Conservation (phyloP, 2,888 invertebrate species). For the Diplazon laetatorius region DNA sequence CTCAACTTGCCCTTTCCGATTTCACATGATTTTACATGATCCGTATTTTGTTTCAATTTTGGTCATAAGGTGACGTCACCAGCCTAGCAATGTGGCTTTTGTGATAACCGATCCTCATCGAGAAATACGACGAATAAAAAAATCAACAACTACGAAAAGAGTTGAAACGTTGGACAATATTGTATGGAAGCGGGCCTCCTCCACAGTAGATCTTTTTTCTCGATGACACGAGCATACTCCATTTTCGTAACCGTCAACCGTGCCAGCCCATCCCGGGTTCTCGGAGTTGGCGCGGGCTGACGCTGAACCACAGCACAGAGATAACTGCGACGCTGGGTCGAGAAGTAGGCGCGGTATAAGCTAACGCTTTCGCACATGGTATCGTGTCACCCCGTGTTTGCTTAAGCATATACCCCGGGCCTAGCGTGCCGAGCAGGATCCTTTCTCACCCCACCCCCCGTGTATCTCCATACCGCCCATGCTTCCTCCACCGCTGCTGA, state of each 20-base stretch:
- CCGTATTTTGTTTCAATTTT: constrained; percentile 79
- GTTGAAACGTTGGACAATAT: not conserved
- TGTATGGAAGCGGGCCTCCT: not conserved
- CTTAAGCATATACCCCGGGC: constrained; percentile 72
- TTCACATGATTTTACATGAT: constrained; percentile 72
- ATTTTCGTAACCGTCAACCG: constrained; percentile 42
- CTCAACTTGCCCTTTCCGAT: constrained; percentile 22
- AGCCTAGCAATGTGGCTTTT: constrained; percentile 44
- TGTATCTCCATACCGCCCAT: constrained; percentile 10
- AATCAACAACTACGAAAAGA: constrained; percentile 17
- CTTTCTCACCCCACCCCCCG: constrained; percentile 18
- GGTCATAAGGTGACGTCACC: constrained; percentile 70
- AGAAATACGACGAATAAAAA: not conserved
- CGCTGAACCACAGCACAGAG: constrained; percentile 7
- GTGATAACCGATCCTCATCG: constrained; percentile 37
- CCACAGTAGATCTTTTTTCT: constrained; percentile 6
- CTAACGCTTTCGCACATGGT: constrained; percentile 72
- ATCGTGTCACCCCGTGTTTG: constrained; percentile 77
- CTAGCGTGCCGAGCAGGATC: constrained; percentile 57
- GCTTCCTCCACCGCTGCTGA: constrained; percentile 34
- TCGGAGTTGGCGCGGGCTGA: constrained; percentile 22
- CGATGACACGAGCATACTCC: constrained; percentile 40
- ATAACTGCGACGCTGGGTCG: constrained; percentile 9
- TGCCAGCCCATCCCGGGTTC: constrained; percentile 17
- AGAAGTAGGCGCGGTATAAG: constrained; percentile 36